A percentile compares a stretch with the other conserved stretches of the same genome.
phyloP scores from a whole-genome alignment of 2,888 invertebrate genomes.

The Pilophorus perplexus region DNA sequence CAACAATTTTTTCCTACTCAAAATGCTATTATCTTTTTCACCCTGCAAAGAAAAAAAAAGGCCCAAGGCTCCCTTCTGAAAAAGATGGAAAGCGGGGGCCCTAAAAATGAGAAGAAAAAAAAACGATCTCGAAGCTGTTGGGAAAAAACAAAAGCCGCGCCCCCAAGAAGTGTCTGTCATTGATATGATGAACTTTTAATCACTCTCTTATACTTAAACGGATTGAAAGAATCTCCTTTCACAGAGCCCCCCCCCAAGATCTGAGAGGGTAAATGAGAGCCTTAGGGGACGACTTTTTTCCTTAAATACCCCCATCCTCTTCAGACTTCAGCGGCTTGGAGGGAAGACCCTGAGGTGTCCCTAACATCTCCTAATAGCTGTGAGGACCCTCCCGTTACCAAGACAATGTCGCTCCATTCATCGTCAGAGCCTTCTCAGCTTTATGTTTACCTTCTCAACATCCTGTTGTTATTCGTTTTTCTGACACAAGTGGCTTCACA shows the following conservation, averaged over 20 bases:
- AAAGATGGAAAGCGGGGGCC: conserved; percentile 7
- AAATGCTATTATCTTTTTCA: conserved; percentile 15
- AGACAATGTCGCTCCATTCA: not conserved
- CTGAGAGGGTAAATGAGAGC: conserved; percentile 35
- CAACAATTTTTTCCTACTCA: conserved; percentile 2
- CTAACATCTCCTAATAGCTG: conserved; percentile 6
- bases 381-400: not conserved
- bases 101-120: conserved; percentile 10
- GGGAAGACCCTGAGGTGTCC: conserved; percentile 2
- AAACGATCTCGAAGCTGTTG: conserved; percentile 15
- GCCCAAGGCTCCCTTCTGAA: not conserved
- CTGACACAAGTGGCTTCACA: too few relatives aligned
- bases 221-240: conserved; percentile 46
- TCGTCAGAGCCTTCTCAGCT: not conserved
- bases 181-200: conserved; percentile 47
- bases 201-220: conserved; percentile 45
- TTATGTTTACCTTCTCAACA: not conserved
- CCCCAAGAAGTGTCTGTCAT: conserved; percentile 44
- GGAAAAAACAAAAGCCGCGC: conserved; percentile 44
- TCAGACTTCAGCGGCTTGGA: not conserved
- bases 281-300: conserved; percentile 34
- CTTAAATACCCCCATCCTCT: conserved; percentile 31
- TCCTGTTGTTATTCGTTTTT: too few relatives aligned
- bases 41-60: conserved; percentile 2
- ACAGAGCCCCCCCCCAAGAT: conserved; percentile 8